These are phyloP conservation scores for Parazoanthus swiftii DNA, from an alignment of 92 coral and sea anemone species.

Conservation along the genomic window DNA sequence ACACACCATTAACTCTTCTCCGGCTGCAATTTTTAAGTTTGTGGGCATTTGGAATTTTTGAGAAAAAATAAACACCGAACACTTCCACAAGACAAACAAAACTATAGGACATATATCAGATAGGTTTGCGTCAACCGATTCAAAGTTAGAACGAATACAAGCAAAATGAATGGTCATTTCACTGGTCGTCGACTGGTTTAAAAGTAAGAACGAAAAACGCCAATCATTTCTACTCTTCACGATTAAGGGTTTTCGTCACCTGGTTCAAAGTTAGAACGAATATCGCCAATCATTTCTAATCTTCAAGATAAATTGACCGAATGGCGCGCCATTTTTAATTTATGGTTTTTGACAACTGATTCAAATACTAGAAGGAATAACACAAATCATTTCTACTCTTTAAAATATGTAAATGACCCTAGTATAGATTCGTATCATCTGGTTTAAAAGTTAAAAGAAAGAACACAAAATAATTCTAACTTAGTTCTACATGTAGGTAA, in stretches of 20 bases:
- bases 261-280: too few species aligned
- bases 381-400: neutral
- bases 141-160: neutral
- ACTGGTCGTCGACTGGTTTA: neutral
- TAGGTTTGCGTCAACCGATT: neutral
- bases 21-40: neutral
- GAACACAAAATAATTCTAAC: neutral
- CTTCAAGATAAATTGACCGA: too few species aligned
- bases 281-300: too few species aligned
- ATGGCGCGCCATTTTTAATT: too few species aligned
- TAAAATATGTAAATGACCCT: too few species aligned
- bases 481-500: too few species aligned
- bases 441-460: neutral
- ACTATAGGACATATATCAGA: too few species aligned
- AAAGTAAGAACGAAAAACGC: too few species aligned
- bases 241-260: too few species aligned
- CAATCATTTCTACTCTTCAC: too few species aligned
- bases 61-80: neutral
- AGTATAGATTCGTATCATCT: neutral
- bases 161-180: neutral
- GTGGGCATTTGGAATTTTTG: neutral
- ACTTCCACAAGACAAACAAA: neutral
- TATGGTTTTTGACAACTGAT: too few species aligned
- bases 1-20: neutral
- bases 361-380: neutral